Evolutionary conservation across 2,888 invertebrate genomes (phyloP).

Genomic region (Sisyra terminalis): DNA sequence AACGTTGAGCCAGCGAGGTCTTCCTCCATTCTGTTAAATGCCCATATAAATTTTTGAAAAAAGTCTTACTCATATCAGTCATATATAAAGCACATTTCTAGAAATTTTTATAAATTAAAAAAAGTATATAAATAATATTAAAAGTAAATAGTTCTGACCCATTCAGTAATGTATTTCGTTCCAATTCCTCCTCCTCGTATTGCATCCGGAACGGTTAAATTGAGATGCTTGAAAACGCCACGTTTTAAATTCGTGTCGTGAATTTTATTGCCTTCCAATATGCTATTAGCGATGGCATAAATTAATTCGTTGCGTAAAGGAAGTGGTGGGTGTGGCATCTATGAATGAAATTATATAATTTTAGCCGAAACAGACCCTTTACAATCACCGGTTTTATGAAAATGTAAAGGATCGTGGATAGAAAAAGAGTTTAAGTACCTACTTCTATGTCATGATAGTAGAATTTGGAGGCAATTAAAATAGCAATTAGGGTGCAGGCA

Average conservation of each 20-base stretch:
- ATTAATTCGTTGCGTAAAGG: slow-evolving; percentile 21
- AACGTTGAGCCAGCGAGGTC: slow-evolving; percentile 18
- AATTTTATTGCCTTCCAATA: slow-evolving; percentile 38
- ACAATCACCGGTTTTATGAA: not conserved
- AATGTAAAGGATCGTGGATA: not conserved
- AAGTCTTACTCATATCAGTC: slow-evolving; percentile 24
- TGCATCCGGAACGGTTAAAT: slow-evolving; percentile 36
- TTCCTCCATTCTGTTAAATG: slow-evolving; percentile 29
- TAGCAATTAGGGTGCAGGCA: slow-evolving; percentile 42
- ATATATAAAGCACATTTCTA: slow-evolving; percentile 31
- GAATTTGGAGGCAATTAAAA: slow-evolving; percentile 34
- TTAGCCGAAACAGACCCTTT: not conserved
- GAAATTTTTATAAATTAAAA: slow-evolving; percentile 10
- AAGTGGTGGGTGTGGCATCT: not conserved
- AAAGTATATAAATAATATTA: not conserved
- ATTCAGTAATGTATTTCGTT: slow-evolving; percentile 22
- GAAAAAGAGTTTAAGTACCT: slow-evolving; percentile 9
- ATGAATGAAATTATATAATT: not conserved
- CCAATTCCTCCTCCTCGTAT: slow-evolving; percentile 25
- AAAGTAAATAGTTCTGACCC: slow-evolving; percentile 18
- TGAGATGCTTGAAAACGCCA: slow-evolving; percentile 25
- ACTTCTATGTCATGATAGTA: slow-evolving; percentile 20
- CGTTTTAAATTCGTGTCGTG: slow-evolving; percentile 30
- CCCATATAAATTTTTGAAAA: slow-evolving; percentile 26
- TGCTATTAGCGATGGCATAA: slow-evolving; percentile 33